Percentiles rank a stretch among this genome's conserved stretches.
Evolutionary conservation across 2,113 vertebrate species (phyloP).

Genomic region (Chloropsis cyanopogon): DNA sequence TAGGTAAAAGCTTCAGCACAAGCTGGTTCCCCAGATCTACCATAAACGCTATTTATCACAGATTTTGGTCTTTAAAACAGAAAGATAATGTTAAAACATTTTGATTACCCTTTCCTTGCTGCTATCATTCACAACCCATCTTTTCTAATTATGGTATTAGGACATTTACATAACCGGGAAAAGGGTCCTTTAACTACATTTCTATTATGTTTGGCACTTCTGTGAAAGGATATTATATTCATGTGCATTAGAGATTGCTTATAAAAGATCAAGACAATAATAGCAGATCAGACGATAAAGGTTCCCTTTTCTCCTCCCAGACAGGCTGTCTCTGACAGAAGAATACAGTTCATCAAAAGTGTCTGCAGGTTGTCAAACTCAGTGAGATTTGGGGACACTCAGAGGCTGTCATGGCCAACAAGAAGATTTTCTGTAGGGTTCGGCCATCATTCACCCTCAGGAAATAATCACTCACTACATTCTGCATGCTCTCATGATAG

Average conservation of each 20-base stretch:
- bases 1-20: conserved; percentile 67
- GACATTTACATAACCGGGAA: conserved; percentile 79
- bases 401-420: conserved; percentile 86
- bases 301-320: conserved; percentile 83
- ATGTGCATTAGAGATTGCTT: conserved; percentile 83
- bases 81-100: conserved; percentile 73
- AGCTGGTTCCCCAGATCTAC: conserved; percentile 46
- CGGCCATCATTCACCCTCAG: conserved; percentile 89
- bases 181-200: conserved; percentile 77
- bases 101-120: conserved; percentile 73
- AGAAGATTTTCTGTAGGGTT: conserved; percentile 89
- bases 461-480: conserved; percentile 87
- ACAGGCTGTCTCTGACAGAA: conserved; percentile 86
- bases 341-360: conserved; percentile 89
- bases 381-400: conserved; percentile 80
- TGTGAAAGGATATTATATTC: conserved; percentile 85
- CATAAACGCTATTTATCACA: conserved; percentile 68
- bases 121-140: conserved; percentile 75
- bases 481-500: conserved; percentile 79
- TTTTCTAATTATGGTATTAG: conserved; percentile 80
- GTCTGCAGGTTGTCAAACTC: conserved; percentile 96
- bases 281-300: conserved; percentile 83
- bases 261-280: conserved; percentile 87
- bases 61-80: conserved; percentile 73
- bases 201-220: conserved; percentile 83